A percentile compares a stretch with the other conserved stretches of the same genome.
Evolutionary conservation across 2,888 invertebrate genomes (phyloP).

Genomic region (Dysmachus trigonus): DNA sequence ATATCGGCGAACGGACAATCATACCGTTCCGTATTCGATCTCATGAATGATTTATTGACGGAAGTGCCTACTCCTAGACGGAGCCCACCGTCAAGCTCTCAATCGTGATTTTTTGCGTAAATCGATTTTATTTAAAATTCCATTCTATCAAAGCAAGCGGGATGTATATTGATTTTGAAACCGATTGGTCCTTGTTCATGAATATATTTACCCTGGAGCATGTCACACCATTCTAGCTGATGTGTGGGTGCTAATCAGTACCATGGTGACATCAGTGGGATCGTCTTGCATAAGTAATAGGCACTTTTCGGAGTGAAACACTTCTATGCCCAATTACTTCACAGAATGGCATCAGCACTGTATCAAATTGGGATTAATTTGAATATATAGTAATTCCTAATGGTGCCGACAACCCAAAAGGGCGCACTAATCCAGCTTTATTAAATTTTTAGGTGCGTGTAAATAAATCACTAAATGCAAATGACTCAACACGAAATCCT

Average conservation of each 20-base stretch:
- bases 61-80: not conserved
- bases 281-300: not conserved
- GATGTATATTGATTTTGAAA: not conserved
- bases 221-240: not conserved
- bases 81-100: not conserved
- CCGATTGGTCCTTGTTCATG: not conserved
- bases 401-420: not conserved
- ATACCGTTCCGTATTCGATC: not conserved
- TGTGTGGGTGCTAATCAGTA: not conserved
- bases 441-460: not conserved
- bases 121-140: not conserved
- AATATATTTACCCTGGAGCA: not conserved
- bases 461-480: not conserved
- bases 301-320: not conserved
- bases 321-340: not conserved
- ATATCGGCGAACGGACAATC: not conserved
- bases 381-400: not conserved
- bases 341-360: not conserved
- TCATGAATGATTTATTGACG: not conserved
- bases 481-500: not conserved
- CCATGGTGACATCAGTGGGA: not conserved
- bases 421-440: not conserved
- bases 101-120: not conserved
- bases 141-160: not conserved
- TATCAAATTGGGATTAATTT: not conserved